Evolutionary conservation across 2,797 vertebrate genomes (phyloP).

Genomic region (Fringilla coelebs): DNA sequence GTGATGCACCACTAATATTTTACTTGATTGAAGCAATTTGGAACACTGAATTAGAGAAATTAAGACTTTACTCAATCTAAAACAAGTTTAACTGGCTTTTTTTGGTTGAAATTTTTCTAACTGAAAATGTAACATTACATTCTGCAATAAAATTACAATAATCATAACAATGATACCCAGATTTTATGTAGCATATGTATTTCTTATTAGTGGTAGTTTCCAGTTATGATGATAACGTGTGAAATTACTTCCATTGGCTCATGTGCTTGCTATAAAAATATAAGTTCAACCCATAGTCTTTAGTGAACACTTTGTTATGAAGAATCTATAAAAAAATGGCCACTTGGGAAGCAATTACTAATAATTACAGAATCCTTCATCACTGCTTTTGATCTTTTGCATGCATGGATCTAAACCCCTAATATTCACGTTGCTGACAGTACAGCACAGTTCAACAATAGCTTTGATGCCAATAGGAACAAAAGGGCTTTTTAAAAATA

Average conservation of each 20-base stretch:
- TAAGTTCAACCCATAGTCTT: conserved; percentile 39
- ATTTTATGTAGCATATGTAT: conserved; percentile 10
- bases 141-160: not conserved
- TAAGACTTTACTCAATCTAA: not conserved
- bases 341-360: conserved; percentile 74
- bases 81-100: not conserved
- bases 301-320: conserved; percentile 30
- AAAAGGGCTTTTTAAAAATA: conserved; percentile 68
- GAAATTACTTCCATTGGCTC: conserved; percentile 23
- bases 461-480: conserved; percentile 64
- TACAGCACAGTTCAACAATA: conserved; percentile 50
- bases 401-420: conserved; percentile 24
- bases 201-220: conserved; percentile 50
- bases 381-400: conserved; percentile 62
- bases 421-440: conserved; percentile 53
- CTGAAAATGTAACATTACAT: not conserved
- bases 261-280: conserved; percentile 52
- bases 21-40: not conserved
- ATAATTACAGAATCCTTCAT: conserved; percentile 71
- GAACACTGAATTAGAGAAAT: not conserved
- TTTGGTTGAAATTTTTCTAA: not conserved
- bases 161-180: not conserved
- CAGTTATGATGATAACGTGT: conserved; percentile 11
- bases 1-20: not conserved
- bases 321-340: conserved; percentile 58